These are phyloP conservation scores for Yponomeuta cagnagella DNA, from an alignment of 2,888 invertebrate species.

Conservation along the genomic window DNA sequence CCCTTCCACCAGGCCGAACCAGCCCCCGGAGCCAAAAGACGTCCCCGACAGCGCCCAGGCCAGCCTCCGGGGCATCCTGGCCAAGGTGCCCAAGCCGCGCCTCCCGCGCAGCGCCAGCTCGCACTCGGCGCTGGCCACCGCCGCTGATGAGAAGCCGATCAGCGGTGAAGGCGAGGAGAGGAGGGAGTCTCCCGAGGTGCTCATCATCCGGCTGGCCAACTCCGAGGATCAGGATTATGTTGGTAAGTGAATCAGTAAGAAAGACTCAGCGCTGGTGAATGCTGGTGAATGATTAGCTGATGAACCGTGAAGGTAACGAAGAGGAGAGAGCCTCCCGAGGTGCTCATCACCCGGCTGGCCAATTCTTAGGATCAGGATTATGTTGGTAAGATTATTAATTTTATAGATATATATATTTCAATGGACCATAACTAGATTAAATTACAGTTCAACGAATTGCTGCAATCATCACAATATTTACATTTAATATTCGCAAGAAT, in stretches of 20 bases:
- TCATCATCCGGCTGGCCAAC: slow-evolving; percentile 59
- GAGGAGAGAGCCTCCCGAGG: slow-evolving; percentile 43
- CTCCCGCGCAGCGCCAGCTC: slow-evolving; percentile 51
- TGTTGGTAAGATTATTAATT: slow-evolving; percentile 46
- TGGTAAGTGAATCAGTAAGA: slow-evolving; percentile 39
- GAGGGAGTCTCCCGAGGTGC: slow-evolving; percentile 49
- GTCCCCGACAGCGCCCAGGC: slow-evolving; percentile 45
- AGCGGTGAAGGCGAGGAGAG: slow-evolving; percentile 35
- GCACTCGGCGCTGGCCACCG: slow-evolving; percentile 31
- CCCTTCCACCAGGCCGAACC: not conserved
- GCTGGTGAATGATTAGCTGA: slow-evolving; percentile 33
- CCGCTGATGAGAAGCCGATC: slow-evolving; percentile 35
- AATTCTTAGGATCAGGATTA: slow-evolving; percentile 59
- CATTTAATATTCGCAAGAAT: too few species aligned
- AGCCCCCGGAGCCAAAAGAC: slow-evolving; percentile 40
- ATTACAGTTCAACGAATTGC: too few species aligned
- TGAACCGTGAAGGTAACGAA: slow-evolving; percentile 35
- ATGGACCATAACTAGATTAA: not conserved
- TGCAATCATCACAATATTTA: too few species aligned
- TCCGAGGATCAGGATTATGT: slow-evolving; percentile 62
- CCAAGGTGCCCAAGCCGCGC: slow-evolving; percentile 54
- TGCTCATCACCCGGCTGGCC: slow-evolving; percentile 59
- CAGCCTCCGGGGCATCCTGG: slow-evolving; percentile 51
- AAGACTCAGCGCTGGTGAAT: slow-evolving; percentile 30
- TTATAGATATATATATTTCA: not conserved